A percentile compares a stretch with the other conserved stretches of the same genome.
These are phyloP conservation scores for Apodemia mormo DNA, from an alignment of 2,888 invertebrate species.

Conservation along the genomic window DNA sequence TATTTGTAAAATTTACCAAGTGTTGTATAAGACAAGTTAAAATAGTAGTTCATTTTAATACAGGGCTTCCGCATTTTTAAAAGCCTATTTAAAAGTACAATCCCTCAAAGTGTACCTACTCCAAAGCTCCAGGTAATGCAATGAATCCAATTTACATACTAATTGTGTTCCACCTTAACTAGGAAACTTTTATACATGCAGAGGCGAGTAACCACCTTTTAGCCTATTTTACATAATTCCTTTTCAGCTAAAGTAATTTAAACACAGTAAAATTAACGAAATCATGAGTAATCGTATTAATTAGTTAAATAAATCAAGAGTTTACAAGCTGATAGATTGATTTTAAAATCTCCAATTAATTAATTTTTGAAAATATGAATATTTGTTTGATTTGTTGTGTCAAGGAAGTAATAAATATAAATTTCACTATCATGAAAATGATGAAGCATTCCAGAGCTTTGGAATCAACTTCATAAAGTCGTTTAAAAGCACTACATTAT, in stretches of 20 bases:
- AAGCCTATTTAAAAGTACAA: constrained; percentile 1
- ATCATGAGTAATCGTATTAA: not conserved
- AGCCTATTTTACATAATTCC: not conserved
- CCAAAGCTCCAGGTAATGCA: not conserved
- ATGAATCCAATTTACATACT: constrained; percentile 16
- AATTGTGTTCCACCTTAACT: constrained; percentile 1
- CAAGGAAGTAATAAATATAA: too few relatives aligned
- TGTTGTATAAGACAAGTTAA: too few relatives aligned
- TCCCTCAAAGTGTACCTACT: not conserved
- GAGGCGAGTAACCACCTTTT: not conserved
- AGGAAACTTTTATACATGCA: not conserved
- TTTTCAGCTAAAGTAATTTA: not conserved
- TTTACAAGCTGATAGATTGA: too few relatives aligned
- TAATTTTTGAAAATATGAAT: too few relatives aligned
- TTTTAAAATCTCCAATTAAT: too few relatives aligned
- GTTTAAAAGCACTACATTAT: too few relatives aligned
- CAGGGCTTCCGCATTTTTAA: not conserved
- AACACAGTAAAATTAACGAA: not conserved
- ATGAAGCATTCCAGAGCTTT: too few relatives aligned
- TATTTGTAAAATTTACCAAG: too few relatives aligned
- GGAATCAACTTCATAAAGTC: too few relatives aligned
- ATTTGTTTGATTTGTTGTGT: too few relatives aligned
- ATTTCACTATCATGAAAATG: too few relatives aligned
- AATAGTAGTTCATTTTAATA: not conserved
- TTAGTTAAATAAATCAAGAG: too few relatives aligned